Evolutionary conservation across 2,113 vertebrate species (phyloP), one percentile per base, ranked within the genome.

Genomic region (Hippocampus mohnikei): DNA sequence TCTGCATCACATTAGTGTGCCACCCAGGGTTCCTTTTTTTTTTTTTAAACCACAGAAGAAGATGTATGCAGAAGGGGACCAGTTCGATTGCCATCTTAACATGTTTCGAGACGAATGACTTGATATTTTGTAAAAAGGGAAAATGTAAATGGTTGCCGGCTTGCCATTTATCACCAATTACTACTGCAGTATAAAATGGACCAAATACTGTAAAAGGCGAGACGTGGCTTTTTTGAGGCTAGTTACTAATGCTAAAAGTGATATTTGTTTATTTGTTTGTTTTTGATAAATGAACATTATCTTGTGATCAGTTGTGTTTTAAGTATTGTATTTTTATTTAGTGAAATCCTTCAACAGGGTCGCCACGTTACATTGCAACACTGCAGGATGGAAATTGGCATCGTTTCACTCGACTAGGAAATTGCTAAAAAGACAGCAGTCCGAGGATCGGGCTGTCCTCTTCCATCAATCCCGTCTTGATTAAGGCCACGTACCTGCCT

Each of bases 1-100:
- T 81, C 84, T 90, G 84, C 82, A 83, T 88, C 84, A 78, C 84
- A 78, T 64, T 33, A 76, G 73, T 68, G 67, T 66, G 74, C 78
- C 78, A 82, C 84, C 77, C 66, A 72, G 65, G 37, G 77, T 80
- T 82, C 78, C n/a, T n/a, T 64, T 82, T 83, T 85, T 88, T 84
- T 37, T 37, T 33, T 33, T 33, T 33, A 6, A 37, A 83, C 74
- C 63, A 77, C 74, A 70, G 69, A 83, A 85, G 80, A 70, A 73
- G 72, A 63, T 70, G 59, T 69, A 66, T 72, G 80, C 64, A 70
- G 74, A 75, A 72, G 67, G 52, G 73, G 74, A 78, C 70, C 67
- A 60, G 69, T 61, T 78, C 40, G 61, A 61, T 46, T n/a, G 42
- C 55, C n/a, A 59, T 65, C 50, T 70, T 67, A 25, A 71, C 68